A percentile compares a stretch with the other conserved stretches of the same genome.
These are phyloP conservation scores for Fregetta grallaria DNA, from an alignment of 2,113 vertebrate genomes.

Conservation along the genomic window DNA sequence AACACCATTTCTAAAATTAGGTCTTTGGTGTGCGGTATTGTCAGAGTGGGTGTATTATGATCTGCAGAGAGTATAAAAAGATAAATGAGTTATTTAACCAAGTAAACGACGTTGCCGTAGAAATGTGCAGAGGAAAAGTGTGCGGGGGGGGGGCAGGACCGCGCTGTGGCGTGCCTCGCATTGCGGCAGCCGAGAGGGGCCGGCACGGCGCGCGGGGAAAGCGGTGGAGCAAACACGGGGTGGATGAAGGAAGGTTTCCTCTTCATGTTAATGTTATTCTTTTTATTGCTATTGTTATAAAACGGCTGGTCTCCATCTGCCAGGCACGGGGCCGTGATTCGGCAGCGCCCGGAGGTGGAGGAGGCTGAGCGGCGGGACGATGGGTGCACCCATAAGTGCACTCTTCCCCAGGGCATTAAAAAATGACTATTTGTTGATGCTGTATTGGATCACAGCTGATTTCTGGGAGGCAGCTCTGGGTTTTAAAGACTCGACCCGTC, in stretches of 20 bases:
- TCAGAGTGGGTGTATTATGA: conserved; percentile 61
- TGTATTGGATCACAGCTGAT: fast-evolving
- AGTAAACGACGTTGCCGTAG: conserved; percentile 46
- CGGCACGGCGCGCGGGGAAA: fast-evolving
- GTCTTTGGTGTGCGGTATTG: conserved; percentile 50
- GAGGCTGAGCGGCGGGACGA: fast-evolving
- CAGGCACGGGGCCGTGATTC: fast-evolving
- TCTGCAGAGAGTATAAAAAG: conserved; percentile 52
- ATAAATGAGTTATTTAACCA: conserved; percentile 69
- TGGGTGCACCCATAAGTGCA: background rate
- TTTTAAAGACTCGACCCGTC: fast-evolving
- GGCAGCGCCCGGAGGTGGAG: background rate
- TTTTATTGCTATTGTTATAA: background rate
- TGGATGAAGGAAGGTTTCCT: background rate
- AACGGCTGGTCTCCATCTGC: fast-evolving
- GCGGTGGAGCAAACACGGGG: fast-evolving
- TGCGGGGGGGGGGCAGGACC: background rate
- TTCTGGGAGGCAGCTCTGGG: background rate
- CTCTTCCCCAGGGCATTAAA: fast-evolving
- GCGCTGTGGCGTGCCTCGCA: background rate
- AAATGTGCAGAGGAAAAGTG: background rate
- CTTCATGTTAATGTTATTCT: fast-evolving
- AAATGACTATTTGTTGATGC: fast-evolving
- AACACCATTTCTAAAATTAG: conserved; percentile 71
- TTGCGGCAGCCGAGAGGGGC: background rate